A percentile compares a stretch with the other conserved stretches of the same genome.
Conservation (phyloP, 2,797 vertebrate species). For the Enteromius mattozi region DNA sequence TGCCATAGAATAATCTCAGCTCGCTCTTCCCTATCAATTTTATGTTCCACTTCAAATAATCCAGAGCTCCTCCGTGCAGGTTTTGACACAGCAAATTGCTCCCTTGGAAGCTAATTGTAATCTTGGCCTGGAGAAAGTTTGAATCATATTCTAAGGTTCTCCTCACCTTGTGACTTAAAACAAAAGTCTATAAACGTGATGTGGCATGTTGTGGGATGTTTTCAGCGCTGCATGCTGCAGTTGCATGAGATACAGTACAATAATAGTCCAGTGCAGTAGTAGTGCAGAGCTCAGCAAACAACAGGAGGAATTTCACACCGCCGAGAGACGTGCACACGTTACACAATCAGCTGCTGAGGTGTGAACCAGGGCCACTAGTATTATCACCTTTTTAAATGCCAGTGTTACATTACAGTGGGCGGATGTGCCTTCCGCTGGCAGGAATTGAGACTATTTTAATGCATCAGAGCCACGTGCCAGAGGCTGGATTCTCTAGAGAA, state of each 20-base stretch:
- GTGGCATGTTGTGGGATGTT: slow-evolving; percentile 60
- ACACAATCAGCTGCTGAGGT: slow-evolving; percentile 51
- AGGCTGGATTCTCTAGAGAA: neutral
- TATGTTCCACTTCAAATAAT: slow-evolving; percentile 54
- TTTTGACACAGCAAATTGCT: slow-evolving; percentile 71
- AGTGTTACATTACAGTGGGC: slow-evolving; percentile 18
- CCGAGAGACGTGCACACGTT: slow-evolving; percentile 8
- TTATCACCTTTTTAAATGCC: slow-evolving; percentile 36
- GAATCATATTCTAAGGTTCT: slow-evolving; percentile 61
- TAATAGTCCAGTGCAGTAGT: slow-evolving; percentile 47
- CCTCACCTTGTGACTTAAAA: slow-evolving; percentile 59
- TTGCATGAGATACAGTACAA: slow-evolving; percentile 6
- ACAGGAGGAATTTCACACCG: slow-evolving; percentile 59
- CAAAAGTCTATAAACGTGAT: slow-evolving; percentile 67
- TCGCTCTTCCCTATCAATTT: neutral
- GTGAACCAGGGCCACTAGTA: slow-evolving; percentile 28
- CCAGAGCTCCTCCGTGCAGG: slow-evolving; percentile 63
- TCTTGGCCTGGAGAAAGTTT: slow-evolving; percentile 65
- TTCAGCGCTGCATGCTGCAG: slow-evolving; percentile 16
- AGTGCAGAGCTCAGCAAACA: slow-evolving; percentile 33
- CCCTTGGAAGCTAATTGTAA: slow-evolving; percentile 46
- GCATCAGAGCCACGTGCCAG: slow-evolving; percentile 1
- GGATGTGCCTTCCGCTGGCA: neutral
- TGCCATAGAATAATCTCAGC: neutral
- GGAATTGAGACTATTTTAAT: slow-evolving; percentile 37